Evolutionary conservation across 2,113 vertebrate species (phyloP).

Genomic region (Xiphophorus couchianus): DNA sequence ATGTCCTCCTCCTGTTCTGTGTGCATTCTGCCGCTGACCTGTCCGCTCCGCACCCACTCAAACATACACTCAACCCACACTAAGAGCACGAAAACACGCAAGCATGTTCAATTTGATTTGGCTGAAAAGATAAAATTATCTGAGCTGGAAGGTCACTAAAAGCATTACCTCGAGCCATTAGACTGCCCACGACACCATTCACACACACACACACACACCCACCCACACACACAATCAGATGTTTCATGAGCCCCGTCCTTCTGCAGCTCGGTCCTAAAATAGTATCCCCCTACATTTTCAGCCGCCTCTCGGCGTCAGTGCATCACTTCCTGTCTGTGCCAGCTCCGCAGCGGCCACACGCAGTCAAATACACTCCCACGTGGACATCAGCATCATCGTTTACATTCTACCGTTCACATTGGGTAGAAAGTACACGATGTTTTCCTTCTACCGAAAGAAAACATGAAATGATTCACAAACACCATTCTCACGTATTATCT

Average conservation of each 20-base stretch:
- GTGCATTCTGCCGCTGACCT: not conserved
- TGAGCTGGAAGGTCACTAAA: constrained; percentile 25
- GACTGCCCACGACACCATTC: not conserved
- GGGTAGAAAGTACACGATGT: no score
- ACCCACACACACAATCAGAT: constrained; percentile 36
- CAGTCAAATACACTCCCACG: constrained; percentile 9
- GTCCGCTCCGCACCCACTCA: constrained; percentile 2
- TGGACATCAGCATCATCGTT: not conserved
- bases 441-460: constrained; percentile 8
- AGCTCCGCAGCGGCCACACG: constrained; percentile 25
- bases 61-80: constrained; percentile 10
- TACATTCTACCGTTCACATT: constrained; percentile 1
- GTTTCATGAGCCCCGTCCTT: constrained; percentile 44
- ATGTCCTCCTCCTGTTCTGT: not conserved
- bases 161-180: constrained; percentile 28
- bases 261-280: constrained; percentile 63
- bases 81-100: constrained; percentile 11
- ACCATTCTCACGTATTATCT: constrained; percentile 28
- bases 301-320: constrained; percentile 26
- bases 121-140: constrained; percentile 17
- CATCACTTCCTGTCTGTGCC: constrained; percentile 71
- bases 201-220: constrained; percentile 10
- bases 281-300: constrained; percentile 63
- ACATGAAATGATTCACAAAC: not conserved
- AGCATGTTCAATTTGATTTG: not conserved